Evolutionary conservation across 2,797 vertebrate species (phyloP).

Genomic region (Loriculus beryllinus): DNA sequence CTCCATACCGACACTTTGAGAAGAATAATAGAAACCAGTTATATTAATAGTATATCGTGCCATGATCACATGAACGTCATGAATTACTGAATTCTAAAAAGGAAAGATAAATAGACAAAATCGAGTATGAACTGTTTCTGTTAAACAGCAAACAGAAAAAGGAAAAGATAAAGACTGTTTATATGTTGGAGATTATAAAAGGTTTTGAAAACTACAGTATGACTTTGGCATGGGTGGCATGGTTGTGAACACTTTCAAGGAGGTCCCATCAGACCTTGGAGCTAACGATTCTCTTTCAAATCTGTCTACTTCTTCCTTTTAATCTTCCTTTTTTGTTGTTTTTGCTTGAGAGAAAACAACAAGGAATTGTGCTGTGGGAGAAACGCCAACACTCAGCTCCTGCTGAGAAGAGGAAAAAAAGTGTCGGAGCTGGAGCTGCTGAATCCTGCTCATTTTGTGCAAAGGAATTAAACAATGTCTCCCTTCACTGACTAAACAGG

Average conservation of each 20-base stretch:
- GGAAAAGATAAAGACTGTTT: not conserved
- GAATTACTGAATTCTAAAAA: not conserved
- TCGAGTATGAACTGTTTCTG: not conserved
- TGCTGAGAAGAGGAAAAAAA: constrained; percentile 44
- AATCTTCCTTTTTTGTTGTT: constrained; percentile 51
- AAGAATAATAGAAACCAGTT: not conserved
- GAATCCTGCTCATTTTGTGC: constrained; percentile 37
- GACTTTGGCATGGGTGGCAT: constrained; percentile 18
- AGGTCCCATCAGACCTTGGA: constrained; percentile 37
- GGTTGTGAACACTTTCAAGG: not conserved
- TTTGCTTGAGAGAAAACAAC: constrained; percentile 57
- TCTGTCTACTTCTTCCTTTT: constrained; percentile 56
- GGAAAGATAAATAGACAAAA: not conserved
- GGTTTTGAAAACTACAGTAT: not conserved
- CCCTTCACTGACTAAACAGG: constrained; percentile 14
- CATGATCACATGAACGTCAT: not conserved
- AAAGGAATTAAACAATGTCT: not conserved
- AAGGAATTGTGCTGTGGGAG: constrained; percentile 56
- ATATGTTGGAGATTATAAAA: not conserved
- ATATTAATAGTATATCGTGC: not conserved
- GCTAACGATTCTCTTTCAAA: constrained; percentile 34
- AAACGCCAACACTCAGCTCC: constrained; percentile 60
- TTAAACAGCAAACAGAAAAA: not conserved
- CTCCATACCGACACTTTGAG: not conserved
- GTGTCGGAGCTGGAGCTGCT: constrained; percentile 23